Conservation (phyloP, 1,140 invertebrate genomes). For the Drosophila bifasciata region DNA sequence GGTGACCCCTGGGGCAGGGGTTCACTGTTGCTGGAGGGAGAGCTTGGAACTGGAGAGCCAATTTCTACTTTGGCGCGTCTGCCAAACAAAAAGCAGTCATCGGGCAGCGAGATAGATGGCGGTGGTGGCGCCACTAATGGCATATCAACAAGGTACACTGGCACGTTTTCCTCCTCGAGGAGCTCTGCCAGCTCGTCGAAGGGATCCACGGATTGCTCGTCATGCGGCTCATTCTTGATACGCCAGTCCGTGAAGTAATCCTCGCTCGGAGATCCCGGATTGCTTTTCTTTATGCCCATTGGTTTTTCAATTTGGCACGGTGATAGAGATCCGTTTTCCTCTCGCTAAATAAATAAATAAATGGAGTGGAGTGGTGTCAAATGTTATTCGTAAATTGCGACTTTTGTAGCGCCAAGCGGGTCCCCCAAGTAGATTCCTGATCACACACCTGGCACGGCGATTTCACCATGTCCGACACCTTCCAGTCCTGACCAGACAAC, state of each 20-base stretch:
- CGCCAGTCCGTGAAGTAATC: neutral
- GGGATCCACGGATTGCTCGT: slow-evolving; percentile 5
- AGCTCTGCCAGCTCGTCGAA: slow-evolving; percentile 24
- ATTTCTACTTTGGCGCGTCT: slow-evolving; percentile 13
- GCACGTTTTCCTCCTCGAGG: slow-evolving; percentile 7
- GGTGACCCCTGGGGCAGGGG: no score
- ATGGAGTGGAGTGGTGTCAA: no score
- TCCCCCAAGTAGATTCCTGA: no score
- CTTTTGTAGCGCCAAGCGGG: no score
- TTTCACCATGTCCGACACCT: no score
- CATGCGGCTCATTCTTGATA: slow-evolving; percentile 9
- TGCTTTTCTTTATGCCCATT: neutral
- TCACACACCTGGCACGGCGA: no score
- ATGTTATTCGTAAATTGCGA: no score
- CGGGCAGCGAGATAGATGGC: slow-evolving; percentile 15
- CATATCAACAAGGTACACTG: neutral
- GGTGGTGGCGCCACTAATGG: slow-evolving; percentile 15
- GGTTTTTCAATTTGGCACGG: no score
- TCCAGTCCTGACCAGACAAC: no score
- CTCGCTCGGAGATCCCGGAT: no score
- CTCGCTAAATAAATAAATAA: no score
- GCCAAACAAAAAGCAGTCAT: slow-evolving; percentile 26
- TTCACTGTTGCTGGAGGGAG: neutral
- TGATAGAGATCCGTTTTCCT: no score
- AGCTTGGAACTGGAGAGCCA: neutral